Evolutionary conservation across 2,888 invertebrate genomes (phyloP), one percentile per base, ranked within the genome.

Genomic region (Tenthredo amoena): DNA sequence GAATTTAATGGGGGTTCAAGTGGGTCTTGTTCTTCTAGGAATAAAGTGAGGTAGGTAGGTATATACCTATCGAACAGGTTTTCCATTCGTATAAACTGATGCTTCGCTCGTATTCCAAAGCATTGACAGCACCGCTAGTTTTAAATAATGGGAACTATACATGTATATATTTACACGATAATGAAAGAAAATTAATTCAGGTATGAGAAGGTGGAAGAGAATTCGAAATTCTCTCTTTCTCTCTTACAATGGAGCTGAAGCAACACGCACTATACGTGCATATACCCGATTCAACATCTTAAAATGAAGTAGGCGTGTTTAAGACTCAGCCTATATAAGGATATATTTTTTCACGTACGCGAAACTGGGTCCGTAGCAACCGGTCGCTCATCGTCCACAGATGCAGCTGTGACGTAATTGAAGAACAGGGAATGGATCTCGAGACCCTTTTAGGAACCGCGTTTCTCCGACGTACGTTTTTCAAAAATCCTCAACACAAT

Each of bases 371-470:
- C 31, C 58, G 62, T 26, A 37, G 37, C 21, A 81, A 81, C 58
- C 62, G 58, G 81, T 81, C 62, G 55, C 37, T 62, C 34, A 81
- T 58, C 62, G 21, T 37, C 40, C 37, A 58, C 81, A 81, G 58
- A 81, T 40, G 81, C 62, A 81, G 37, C 21, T 58, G 81, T 81
- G 58, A 81, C 62, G 58, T 77, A 77, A 77, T 77, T 77, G 50
- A 31, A 77, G 50, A 77, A 4, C 77, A 55, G 31, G 77, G 50
- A 77, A 77, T 31, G 50, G 18, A 77, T 77, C 26, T 6, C 9
- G 34, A 77, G 47, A 55, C 55, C 77, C 77, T 77, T 77, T 77
- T 77, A 77, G 31, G 55, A 37, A 55, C 77, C 34, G 77, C 77
- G 31, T 50, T 55, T 31, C 18, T 26, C 47, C 21, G 12, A n/a